Percentiles rank a stretch among this genome's conserved stretches.
Evolutionary conservation across 2,113 vertebrate genomes (phyloP).

Genomic region (Antigone vipio): DNA sequence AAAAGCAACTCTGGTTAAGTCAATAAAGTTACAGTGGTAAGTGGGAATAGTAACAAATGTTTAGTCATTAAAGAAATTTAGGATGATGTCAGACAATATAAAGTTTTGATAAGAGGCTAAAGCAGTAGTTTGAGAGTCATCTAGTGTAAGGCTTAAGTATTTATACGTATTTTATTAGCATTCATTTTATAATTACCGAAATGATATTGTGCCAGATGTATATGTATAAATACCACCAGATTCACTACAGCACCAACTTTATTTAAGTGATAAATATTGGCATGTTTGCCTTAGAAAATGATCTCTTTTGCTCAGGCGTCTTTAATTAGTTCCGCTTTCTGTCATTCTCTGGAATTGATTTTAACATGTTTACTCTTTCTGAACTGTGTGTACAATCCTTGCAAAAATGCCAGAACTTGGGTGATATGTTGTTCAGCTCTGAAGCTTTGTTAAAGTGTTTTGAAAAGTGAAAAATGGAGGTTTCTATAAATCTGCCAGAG

Average conservation of each 20-base stretch:
- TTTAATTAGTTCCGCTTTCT: conserved; percentile 38
- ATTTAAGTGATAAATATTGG: not conserved
- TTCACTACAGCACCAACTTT: not conserved
- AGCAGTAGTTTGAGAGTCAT: not conserved
- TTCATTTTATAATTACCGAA: not conserved
- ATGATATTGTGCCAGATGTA: not conserved
- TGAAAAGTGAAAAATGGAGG: conserved; percentile 5
- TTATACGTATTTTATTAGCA: not conserved
- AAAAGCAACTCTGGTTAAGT: not conserved
- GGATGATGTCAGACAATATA: not conserved
- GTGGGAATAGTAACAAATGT: not conserved
- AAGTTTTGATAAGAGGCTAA: not conserved
- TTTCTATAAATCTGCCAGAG: conserved; percentile 58
- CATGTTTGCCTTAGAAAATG: not conserved
- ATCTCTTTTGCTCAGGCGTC: not conserved
- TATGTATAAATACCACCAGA: conserved; percentile 13
- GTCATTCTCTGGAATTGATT: conserved; percentile 1
- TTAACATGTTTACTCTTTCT: not conserved
- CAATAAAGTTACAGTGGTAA: not conserved
- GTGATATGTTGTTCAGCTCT: not conserved
- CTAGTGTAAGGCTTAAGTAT: conserved; percentile 5
- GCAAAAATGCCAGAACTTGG: not conserved
- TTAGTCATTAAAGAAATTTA: not conserved
- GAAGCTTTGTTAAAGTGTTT: conserved; percentile 13
- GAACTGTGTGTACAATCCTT: not conserved